phyloP scores from a whole-genome alignment of 2,113 vertebrate genomes.

The Urocynchramus pylzowi region DNA sequence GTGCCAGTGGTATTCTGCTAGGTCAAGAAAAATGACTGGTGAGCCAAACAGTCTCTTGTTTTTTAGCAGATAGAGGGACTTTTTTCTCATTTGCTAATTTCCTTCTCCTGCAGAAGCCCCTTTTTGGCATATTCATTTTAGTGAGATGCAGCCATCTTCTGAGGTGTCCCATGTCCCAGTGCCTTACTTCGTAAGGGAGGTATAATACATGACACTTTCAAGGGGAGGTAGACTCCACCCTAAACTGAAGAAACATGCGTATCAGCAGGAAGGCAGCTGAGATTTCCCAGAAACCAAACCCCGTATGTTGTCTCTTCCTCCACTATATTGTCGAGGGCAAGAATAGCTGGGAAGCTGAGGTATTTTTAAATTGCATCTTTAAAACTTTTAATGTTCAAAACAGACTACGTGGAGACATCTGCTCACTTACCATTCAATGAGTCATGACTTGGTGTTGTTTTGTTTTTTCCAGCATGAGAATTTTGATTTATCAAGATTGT shows the following conservation, averaged over 20 bases:
- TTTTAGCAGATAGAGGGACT: not conserved
- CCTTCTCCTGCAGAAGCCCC: not conserved
- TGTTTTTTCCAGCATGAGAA: not conserved
- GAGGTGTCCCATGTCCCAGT: not conserved
- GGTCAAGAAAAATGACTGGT: not conserved
- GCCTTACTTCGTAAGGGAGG: not conserved
- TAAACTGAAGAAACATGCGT: not conserved
- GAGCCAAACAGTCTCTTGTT: not conserved
- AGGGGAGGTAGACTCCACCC: not conserved
- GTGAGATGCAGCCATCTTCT: not conserved
- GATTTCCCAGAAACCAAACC: not conserved
- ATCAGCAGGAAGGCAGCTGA: not conserved
- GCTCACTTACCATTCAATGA: not conserved
- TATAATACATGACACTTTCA: not conserved
- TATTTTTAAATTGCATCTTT: constrained; percentile 20
- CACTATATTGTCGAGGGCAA: not conserved
- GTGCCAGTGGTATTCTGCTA: not conserved
- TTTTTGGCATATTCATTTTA: not conserved
- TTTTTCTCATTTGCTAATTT: not conserved
- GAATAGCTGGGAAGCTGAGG: not conserved
- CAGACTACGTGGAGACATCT: constrained; percentile 1
- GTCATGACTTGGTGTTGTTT: not conserved
- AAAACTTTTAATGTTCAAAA: constrained; percentile 6
- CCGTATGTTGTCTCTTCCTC: not conserved
- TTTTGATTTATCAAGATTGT: constrained; percentile 27